These are phyloP conservation scores for Dasyurus viverrinus DNA, from an alignment of 2,113 vertebrate species.

Conservation along the genomic window DNA sequence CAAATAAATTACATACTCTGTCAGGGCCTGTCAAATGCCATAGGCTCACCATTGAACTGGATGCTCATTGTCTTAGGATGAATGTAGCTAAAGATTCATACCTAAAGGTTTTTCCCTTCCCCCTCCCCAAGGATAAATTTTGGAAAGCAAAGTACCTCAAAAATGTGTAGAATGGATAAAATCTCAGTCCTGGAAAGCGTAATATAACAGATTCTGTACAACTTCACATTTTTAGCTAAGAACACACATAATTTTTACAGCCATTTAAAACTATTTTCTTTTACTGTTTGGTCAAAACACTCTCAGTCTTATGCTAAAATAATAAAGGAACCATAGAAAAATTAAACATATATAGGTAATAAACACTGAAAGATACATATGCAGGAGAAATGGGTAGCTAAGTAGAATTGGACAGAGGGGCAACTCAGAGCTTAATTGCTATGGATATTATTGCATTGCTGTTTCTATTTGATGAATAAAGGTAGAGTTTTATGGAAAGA, in stretches of 20 bases:
- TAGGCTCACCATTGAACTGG: neutral
- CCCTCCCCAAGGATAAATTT: neutral
- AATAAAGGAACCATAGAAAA: neutral
- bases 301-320: neutral
- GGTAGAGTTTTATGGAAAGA: too few species aligned
- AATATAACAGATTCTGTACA: neutral
- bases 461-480: too few species aligned
- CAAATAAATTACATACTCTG: neutral
- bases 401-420: too few species aligned
- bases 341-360: too few species aligned
- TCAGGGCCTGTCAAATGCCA: neutral
- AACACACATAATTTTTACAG: neutral
- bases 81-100: neutral
- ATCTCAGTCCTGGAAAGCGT: neutral
- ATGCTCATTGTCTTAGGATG: neutral
- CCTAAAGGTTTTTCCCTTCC: neutral
- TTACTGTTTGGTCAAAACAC: neutral
- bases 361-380: too few species aligned
- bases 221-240: neutral
- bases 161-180: neutral
- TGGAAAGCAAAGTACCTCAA: neutral
- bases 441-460: too few species aligned
- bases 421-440: too few species aligned
- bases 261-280: neutral
- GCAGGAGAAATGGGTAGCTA: too few species aligned